Conservation (phyloP, 2,797 vertebrate species). For the Moxostoma hubbsi region DNA sequence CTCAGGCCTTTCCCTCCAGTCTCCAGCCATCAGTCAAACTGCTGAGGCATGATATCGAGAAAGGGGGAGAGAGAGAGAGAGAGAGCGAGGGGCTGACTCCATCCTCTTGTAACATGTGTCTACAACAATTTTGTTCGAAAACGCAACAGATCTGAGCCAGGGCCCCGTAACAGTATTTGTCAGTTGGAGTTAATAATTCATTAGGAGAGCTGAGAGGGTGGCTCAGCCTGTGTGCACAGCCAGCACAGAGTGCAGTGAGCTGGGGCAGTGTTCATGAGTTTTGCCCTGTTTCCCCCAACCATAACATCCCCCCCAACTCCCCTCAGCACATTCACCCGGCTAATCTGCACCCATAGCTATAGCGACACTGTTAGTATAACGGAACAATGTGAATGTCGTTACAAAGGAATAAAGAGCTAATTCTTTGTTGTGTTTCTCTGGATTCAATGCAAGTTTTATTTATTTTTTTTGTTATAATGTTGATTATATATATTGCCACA, state of each 20-base stretch:
- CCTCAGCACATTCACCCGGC: slow-evolving; percentile 2
- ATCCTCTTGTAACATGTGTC: slow-evolving; percentile 93
- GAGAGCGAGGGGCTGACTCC: slow-evolving; percentile 80
- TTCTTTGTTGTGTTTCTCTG: not conserved
- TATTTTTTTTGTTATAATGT: too few relatives aligned
- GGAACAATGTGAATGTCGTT: not conserved
- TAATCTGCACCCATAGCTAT: slow-evolving; percentile 7
- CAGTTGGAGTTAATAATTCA: slow-evolving; percentile 88
- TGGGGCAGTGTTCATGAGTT: slow-evolving; percentile 28
- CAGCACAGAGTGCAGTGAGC: slow-evolving; percentile 72
- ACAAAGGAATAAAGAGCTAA: not conserved
- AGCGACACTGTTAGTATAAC: not conserved
- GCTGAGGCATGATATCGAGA: slow-evolving; percentile 86
- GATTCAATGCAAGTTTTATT: too few relatives aligned
- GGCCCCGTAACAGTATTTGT: slow-evolving; percentile 85
- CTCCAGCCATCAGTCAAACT: slow-evolving; percentile 96
- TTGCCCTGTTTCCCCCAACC: slow-evolving; percentile 17
- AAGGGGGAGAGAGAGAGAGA: slow-evolving; percentile 26
- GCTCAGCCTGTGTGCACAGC: slow-evolving; percentile 68
- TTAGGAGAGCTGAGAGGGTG: slow-evolving; percentile 78
- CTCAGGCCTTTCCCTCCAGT: slow-evolving; percentile 95
- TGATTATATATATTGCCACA: too few relatives aligned
- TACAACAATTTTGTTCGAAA: slow-evolving; percentile 97
- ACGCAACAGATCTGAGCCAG: slow-evolving; percentile 84
- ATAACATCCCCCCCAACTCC: slow-evolving; percentile 10